Percentiles rank a stretch among this genome's conserved stretches.
These are phyloP conservation scores for Uromys caudimaculatus DNA, from an alignment of 2,797 vertebrate species.

Conservation along the genomic window DNA sequence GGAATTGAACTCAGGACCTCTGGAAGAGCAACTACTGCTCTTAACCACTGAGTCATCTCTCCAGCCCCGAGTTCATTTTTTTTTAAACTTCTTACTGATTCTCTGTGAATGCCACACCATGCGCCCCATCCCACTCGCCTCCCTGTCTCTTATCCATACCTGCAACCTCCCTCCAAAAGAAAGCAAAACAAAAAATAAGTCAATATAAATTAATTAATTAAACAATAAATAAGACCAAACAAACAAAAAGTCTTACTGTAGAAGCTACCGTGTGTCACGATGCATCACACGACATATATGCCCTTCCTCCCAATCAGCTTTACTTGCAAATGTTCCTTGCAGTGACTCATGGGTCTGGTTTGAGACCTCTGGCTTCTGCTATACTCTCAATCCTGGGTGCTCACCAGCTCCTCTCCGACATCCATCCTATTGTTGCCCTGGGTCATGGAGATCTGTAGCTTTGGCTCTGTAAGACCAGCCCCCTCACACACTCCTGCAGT, in stretches of 20 bases:
- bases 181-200: not conserved
- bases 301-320: not conserved
- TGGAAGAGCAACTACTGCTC: too few relatives aligned
- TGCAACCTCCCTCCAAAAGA: not conserved
- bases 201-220: not conserved
- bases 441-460: not conserved
- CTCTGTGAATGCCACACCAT: not conserved
- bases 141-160: not conserved
- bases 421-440: not conserved
- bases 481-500: not conserved
- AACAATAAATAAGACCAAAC: not conserved
- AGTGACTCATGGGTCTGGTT: not conserved
- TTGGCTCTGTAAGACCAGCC: not conserved
- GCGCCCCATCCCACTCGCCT: not conserved
- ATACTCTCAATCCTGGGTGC: not conserved
- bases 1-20: too few relatives aligned
- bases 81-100: not conserved
- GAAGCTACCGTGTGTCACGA: not conserved
- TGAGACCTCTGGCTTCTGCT: not conserved
- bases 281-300: not conserved
- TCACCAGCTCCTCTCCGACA: not conserved
- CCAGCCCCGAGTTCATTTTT: not conserved
- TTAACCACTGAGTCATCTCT: too few relatives aligned
- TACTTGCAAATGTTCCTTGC: not conserved
- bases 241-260: not conserved